Base-by-base conservation (phyloP, 2,888 invertebrate genomes). In the Amiota mariae region DNA sequence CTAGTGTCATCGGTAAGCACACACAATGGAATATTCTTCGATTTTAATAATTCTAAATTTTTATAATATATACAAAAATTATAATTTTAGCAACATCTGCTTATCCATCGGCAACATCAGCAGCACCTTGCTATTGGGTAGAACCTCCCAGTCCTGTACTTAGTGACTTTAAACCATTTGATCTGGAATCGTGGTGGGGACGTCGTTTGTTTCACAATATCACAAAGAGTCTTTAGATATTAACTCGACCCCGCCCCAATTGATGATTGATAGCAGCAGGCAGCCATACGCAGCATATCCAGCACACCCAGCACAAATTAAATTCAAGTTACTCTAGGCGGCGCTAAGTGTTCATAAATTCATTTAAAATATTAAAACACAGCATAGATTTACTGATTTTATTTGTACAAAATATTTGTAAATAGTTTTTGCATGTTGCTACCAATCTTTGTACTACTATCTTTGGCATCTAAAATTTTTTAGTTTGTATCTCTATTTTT, bases 121-220 rank as follows among this genome's bases (percentile, higher is more conserved):
- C 87, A 63, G 77, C 67, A 8, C 20, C 67, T 3, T 68, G 54
- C 13, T 68, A 68, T 67, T 95, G 95, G 89, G 93, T 95, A 81
- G 95, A 95, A 82, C 93, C 93, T 73, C 94, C 94, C 11, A 94
- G 93, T 87, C 91, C 93, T 54, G 91, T 91, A 46, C 91, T 95
- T 70, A 92, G 93, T 82, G 95, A 96, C 90, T 97, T 97, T 89
- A 95, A 96, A 86, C 95, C 96, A 20, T 97, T 97, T 87, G 97
- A 97, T 91, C 91, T 97, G 86, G 97, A 96, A 88, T 94, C 95
- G 54, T 97, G 96, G 95, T 97, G 96, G 96, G 96, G 96, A 77
- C 95, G 95, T 88, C 92, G 96, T 78, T 91, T 95, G 77, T 95
- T 94, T 91, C 95, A 95, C 85, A 95, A 95, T 89, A 95, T 96